Evolutionary conservation across 2,888 invertebrate genomes (phyloP).

Genomic region (Cartodere bifasciata): DNA sequence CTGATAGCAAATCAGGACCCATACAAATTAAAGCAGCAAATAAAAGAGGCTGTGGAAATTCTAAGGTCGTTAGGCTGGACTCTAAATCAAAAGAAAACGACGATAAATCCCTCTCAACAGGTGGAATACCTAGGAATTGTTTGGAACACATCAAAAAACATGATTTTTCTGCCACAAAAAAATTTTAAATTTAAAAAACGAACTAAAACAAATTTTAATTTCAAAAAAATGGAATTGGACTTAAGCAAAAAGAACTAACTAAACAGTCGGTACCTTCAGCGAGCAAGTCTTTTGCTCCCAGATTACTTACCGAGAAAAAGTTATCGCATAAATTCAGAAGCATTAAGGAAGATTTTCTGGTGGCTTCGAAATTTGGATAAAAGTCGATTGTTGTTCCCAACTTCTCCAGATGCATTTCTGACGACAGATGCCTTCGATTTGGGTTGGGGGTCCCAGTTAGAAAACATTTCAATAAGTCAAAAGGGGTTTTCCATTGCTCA

Average conservation of each 20-base stretch:
- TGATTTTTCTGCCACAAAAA: slow-evolving; percentile 5
- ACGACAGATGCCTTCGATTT: slow-evolving; percentile 14
- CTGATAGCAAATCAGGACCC: slow-evolving; percentile 1
- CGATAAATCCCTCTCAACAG: slow-evolving; percentile 3
- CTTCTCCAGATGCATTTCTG: slow-evolving; percentile 12
- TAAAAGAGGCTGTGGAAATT: slow-evolving; percentile 10
- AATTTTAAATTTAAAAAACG: slow-evolving; percentile 5
- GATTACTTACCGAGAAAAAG: background rate
- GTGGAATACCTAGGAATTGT: slow-evolving; percentile 13
- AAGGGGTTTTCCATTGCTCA: no score
- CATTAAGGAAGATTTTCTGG: slow-evolving; percentile 9
- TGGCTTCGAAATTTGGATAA: slow-evolving; percentile 12
- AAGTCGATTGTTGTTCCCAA: slow-evolving; percentile 10
- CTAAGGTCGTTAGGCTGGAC: no score
- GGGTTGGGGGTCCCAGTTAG: slow-evolving; percentile 10
- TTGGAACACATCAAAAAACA: slow-evolving; percentile 11
- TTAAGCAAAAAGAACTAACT: slow-evolving; percentile 6
- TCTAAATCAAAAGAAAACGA: slow-evolving; percentile 15
- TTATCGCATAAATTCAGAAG: slow-evolving; percentile 3
- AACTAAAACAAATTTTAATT: slow-evolving; percentile 2
- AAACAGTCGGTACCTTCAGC: slow-evolving; percentile 6
- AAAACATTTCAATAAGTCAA: no score
- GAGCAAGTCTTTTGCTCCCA: slow-evolving; percentile 1
- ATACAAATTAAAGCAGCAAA: background rate
- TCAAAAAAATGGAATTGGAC: slow-evolving; percentile 8